These are phyloP conservation scores for Plebejus melissa DNA, from an alignment of 2,888 invertebrate species.

Conservation along the genomic window DNA sequence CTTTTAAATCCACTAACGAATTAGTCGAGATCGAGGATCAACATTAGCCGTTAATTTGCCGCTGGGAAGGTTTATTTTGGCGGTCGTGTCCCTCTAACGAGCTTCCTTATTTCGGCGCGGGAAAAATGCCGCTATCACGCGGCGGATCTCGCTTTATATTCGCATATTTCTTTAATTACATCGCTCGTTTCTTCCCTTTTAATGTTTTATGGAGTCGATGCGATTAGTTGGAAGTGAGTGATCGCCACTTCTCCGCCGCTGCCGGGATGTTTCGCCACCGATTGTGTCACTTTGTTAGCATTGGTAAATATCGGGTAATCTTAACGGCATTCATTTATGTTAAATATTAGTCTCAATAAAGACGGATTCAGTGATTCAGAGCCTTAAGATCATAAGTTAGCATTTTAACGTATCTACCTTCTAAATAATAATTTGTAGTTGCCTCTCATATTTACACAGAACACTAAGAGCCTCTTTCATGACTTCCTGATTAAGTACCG, in stretches of 20 bases:
- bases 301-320: background rate
- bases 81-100: constrained; percentile 74
- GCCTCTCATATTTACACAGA: too few species aligned
- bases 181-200: background rate
- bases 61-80: constrained; percentile 57
- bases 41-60: constrained; percentile 59
- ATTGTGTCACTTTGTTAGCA: background rate
- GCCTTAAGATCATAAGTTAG: too few species aligned
- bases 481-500: too few species aligned
- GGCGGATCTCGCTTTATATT: constrained; percentile 24
- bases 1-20: constrained; percentile 34
- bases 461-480: too few species aligned
- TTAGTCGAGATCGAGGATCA: constrained; percentile 47
- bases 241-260: background rate
- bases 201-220: constrained; percentile 12
- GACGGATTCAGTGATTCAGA: too few species aligned
- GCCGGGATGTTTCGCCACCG: background rate
- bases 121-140: constrained; percentile 54
- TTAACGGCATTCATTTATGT: background rate
- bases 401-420: too few species aligned
- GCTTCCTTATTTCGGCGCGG: constrained; percentile 72
- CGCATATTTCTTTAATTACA: constrained; percentile 25
- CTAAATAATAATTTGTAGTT: too few species aligned
- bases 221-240: background rate
- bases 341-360: too few species aligned